Evolutionary conservation across 1,140 invertebrate genomes (phyloP).

Genomic region (Cylas formicarius): DNA sequence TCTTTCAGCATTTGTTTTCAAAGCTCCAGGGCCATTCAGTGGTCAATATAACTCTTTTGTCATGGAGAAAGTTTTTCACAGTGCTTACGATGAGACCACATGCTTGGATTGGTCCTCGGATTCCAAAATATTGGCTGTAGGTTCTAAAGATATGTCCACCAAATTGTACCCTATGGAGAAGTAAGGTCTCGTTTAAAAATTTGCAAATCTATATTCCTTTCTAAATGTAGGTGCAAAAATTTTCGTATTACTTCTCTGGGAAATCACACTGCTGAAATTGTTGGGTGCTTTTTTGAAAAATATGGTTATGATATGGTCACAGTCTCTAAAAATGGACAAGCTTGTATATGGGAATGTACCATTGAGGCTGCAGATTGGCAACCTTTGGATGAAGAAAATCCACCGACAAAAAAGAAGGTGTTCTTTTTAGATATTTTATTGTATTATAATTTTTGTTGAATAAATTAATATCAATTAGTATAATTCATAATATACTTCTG

Average conservation of each 20-base stretch:
- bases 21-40: constrained; percentile 68
- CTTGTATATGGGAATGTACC: constrained; percentile 81
- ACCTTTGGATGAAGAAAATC: constrained; percentile 36
- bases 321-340: constrained; percentile 60
- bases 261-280: constrained; percentile 73
- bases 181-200: constrained; percentile 34
- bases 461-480: constrained; percentile 2
- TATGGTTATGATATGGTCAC: constrained; percentile 75
- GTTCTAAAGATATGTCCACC: constrained; percentile 80
- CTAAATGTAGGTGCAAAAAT: constrained; percentile 49
- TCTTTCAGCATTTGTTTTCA: constrained; percentile 74
- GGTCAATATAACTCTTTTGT: constrained; percentile 84
- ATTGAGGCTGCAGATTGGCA: constrained; percentile 60
- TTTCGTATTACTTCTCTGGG: constrained; percentile 66
- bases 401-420: constrained; percentile 34
- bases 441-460: constrained; percentile 4
- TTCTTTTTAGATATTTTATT: too few relatives aligned
- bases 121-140: constrained; percentile 77
- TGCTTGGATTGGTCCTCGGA: constrained; percentile 88
- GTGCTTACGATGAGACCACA: constrained; percentile 71
- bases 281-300: constrained; percentile 82
- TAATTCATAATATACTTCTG: neutral
- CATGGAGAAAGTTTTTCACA: constrained; percentile 74
- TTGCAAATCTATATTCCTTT: neutral
- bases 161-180: constrained; percentile 71